A percentile compares a stretch with the other conserved stretches of the same genome.
Evolutionary conservation across 2,888 invertebrate species (phyloP).

Genomic region (Erannis defoliaria): DNA sequence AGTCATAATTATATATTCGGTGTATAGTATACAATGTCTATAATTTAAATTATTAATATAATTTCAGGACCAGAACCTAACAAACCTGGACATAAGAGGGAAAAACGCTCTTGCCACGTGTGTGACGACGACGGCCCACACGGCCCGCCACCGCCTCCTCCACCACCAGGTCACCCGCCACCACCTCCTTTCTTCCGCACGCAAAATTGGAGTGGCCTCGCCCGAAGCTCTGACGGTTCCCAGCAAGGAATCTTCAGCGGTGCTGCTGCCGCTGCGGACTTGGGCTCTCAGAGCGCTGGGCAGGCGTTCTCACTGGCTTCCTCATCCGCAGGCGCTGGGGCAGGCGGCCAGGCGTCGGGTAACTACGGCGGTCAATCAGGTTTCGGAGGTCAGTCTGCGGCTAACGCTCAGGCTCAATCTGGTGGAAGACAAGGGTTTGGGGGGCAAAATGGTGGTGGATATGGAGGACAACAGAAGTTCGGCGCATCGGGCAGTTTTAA

Average conservation of each 20-base stretch:
- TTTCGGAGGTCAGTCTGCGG: slow-evolving; percentile 26
- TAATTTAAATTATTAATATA: not conserved
- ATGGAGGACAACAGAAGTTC: slow-evolving; percentile 30
- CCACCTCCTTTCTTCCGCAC: slow-evolving; percentile 50
- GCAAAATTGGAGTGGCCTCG: slow-evolving; percentile 51
- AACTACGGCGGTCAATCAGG: slow-evolving; percentile 12
- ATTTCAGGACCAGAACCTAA: slow-evolving; percentile 32
- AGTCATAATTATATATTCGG: not conserved
- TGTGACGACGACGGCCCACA: slow-evolving; percentile 22
- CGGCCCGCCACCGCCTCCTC: slow-evolving; percentile 22
- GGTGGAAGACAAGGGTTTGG: slow-evolving; percentile 9
- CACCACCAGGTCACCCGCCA: slow-evolving; percentile 28
- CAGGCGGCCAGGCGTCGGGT: slow-evolving; percentile 14
- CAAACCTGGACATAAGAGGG: slow-evolving; percentile 36
- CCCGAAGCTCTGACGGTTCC: slow-evolving; percentile 43
- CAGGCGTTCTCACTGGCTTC: slow-evolving; percentile 53
- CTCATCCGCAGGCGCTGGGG: slow-evolving; percentile 40
- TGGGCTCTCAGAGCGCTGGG: slow-evolving; percentile 35
- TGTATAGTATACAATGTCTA: too few relatives aligned
- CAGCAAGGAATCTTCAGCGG: slow-evolving; percentile 53
- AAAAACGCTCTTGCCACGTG: slow-evolving; percentile 45
- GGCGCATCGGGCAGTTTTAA: slow-evolving; percentile 40
- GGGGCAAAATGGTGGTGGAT: slow-evolving; percentile 12
- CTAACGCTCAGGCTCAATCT: slow-evolving; percentile 35
- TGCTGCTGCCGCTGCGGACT: slow-evolving; percentile 49